A percentile compares a stretch with the other conserved stretches of the same genome.
Evolutionary conservation across 1,140 invertebrate species (phyloP).

Genomic region (Nylanderia fulva): DNA sequence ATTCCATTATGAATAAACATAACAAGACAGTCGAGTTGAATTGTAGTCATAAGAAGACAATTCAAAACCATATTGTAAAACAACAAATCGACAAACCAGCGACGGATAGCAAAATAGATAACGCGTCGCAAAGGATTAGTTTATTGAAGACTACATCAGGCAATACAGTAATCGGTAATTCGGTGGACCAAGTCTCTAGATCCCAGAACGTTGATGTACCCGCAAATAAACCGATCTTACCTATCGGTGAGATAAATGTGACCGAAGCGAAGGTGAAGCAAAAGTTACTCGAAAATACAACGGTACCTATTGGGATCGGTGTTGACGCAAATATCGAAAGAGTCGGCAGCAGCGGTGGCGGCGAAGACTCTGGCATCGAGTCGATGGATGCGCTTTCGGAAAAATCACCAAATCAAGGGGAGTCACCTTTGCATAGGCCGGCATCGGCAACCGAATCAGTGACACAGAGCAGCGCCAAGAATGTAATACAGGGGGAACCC

Average conservation of each 20-base stretch:
- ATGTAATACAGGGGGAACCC: conserved; percentile 70
- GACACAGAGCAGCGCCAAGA: conserved; percentile 68
- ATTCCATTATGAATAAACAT: conserved; percentile 77
- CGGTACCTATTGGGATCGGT: conserved; percentile 78
- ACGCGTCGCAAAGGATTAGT: conserved; percentile 76
- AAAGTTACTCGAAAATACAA: conserved; percentile 86
- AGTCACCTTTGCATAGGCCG: conserved; percentile 86
- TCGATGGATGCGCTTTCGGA: conserved; percentile 97
- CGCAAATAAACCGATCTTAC: conserved; percentile 77
- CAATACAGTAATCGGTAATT: conserved; percentile 65
- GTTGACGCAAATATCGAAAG: conserved; percentile 79
- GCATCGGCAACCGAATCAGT: conserved; percentile 74
- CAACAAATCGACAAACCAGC: conserved; percentile 70
- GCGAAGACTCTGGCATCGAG: conserved; percentile 96
- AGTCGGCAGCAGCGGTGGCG: conserved; percentile 84
- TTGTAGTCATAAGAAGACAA: conserved; percentile 76
- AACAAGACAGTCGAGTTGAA: conserved; percentile 72
- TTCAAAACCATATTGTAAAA: conserved; percentile 79
- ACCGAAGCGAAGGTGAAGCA: conserved; percentile 89
- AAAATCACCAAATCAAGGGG: conserved; percentile 95
- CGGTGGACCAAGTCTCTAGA: conserved; percentile 70
- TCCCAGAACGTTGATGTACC: conserved; percentile 65
- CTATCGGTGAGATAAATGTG: conserved; percentile 85
- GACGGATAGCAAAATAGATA: conserved; percentile 70
- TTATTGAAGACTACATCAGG: conserved; percentile 78